phyloP scores from a whole-genome alignment of 2,797 vertebrate genomes.

The Malacoctenus gilli region DNA sequence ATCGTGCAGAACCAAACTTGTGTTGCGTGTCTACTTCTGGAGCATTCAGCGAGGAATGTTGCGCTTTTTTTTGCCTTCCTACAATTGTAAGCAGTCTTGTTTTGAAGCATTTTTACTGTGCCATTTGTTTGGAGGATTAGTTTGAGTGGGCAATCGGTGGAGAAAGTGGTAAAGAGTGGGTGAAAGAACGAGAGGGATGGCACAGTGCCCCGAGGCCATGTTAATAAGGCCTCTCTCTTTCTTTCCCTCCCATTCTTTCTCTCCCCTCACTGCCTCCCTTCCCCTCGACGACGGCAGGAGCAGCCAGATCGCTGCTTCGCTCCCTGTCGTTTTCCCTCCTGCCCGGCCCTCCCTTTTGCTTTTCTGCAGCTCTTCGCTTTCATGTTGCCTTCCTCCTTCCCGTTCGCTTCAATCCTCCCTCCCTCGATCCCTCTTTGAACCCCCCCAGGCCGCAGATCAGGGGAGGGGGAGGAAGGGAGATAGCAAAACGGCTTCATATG shows the following conservation, averaged over 20 bases:
- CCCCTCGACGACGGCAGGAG: slow-evolving; percentile 54
- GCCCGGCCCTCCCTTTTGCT: slow-evolving; percentile 42
- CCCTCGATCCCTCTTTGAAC: slow-evolving; percentile 51
- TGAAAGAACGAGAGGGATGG: slow-evolving; percentile 58
- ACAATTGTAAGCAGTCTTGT: slow-evolving; percentile 7
- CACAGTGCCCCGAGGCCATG: slow-evolving; percentile 50
- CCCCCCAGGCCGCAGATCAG: slow-evolving; percentile 59
- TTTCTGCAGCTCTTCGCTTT: slow-evolving; percentile 53
- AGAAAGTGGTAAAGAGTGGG: slow-evolving; percentile 52
- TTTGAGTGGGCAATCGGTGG: slow-evolving; percentile 48
- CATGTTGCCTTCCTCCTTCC: slow-evolving; percentile 52
- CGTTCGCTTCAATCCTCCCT: no score
- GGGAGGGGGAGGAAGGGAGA: slow-evolving; percentile 37
- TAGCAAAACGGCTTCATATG: slow-evolving; percentile 12
- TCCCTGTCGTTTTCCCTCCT: slow-evolving; percentile 47
- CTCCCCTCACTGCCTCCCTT: slow-evolving; percentile 55
- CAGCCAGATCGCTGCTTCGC: slow-evolving; percentile 71
- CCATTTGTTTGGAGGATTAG: slow-evolving; percentile 36
- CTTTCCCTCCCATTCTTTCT: slow-evolving; percentile 35
- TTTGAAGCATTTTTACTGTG: slow-evolving; percentile 15
- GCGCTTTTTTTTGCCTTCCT: slow-evolving; percentile 9
- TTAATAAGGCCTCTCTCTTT: slow-evolving; percentile 51
- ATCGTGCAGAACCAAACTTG: neutral
- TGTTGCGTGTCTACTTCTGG: neutral
- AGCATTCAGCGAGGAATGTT: neutral